Evolutionary conservation across 2,797 vertebrate genomes (phyloP).

Genomic region (Hoplostethus atlanticus): DNA sequence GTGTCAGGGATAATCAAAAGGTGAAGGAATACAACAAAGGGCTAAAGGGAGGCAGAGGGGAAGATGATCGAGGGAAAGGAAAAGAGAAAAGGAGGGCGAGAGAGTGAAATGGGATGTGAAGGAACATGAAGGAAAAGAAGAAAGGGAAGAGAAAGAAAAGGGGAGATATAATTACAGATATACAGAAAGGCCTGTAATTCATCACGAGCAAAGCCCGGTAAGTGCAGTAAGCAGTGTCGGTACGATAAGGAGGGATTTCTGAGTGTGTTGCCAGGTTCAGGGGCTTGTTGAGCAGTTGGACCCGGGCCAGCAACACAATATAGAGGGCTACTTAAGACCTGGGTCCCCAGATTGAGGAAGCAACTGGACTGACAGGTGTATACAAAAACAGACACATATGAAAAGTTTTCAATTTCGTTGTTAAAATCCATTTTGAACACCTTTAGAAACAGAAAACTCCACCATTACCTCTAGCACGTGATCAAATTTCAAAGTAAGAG

Average conservation of each 20-base stretch:
- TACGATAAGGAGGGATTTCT: conserved; percentile 13
- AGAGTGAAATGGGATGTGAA: conserved; percentile 9
- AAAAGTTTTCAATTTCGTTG: too few relatives aligned
- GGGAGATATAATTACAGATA: too few relatives aligned
- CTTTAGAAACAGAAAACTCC: too few relatives aligned
- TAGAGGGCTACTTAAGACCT: not conserved
- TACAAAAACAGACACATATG: too few relatives aligned
- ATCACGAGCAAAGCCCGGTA: too few relatives aligned
- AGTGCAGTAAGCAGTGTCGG: too few relatives aligned
- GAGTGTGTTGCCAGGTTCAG: conserved; percentile 1
- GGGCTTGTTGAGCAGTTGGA: conserved; percentile 18
- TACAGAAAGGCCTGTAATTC: too few relatives aligned
- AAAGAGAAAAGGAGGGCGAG: not conserved
- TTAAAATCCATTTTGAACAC: too few relatives aligned
- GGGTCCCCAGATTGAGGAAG: too few relatives aligned
- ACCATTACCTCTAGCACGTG: too few relatives aligned
- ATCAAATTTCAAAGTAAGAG: too few relatives aligned
- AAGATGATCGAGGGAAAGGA: conserved; percentile 17
- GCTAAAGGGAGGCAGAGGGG: conserved; percentile 13
- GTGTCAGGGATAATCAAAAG: conserved; percentile 70
- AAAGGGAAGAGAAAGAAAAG: not conserved
- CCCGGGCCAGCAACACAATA: conserved; percentile 4
- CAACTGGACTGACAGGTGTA: too few relatives aligned
- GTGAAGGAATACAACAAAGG: conserved; percentile 57
- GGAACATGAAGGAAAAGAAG: not conserved